Evolutionary conservation across 2,113 vertebrate species (phyloP).

Genomic region (Drymodes brunneopygia): DNA sequence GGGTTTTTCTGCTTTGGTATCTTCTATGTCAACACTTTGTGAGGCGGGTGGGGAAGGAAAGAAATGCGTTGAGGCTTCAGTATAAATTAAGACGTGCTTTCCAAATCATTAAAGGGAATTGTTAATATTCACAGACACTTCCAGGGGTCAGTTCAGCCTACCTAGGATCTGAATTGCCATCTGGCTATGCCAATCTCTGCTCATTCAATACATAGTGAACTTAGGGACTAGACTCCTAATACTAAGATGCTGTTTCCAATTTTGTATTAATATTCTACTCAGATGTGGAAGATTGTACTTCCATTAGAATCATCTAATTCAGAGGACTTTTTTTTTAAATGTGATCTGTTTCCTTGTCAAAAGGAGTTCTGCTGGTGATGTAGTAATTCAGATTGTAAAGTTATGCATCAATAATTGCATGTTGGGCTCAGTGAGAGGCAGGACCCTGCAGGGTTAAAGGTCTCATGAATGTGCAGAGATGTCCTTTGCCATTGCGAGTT

Average conservation of each 20-base stretch:
- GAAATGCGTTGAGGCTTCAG: not conserved
- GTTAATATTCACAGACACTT: conserved; percentile 68
- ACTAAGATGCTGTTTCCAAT: not conserved
- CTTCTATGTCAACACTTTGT: not conserved
- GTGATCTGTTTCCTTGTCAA: conserved; percentile 19
- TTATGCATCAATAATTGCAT: not conserved
- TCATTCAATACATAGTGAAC: conserved; percentile 6
- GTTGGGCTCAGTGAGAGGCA: not conserved
- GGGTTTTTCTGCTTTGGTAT: not conserved
- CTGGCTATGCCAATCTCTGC: conserved; percentile 39
- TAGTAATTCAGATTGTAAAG: not conserved
- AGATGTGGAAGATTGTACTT: conserved; percentile 69
- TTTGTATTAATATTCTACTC: conserved; percentile 67
- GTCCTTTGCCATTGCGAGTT: not conserved
- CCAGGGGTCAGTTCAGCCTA: conserved; percentile 44
- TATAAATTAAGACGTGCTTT: conserved; percentile 46
- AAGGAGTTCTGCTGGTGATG: not conserved
- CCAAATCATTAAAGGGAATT: conserved; percentile 47
- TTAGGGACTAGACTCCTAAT: not conserved
- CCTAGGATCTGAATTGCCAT: conserved; percentile 51
- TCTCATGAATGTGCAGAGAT: not conserved
- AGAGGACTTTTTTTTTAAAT: not conserved
- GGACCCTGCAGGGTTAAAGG: not conserved
- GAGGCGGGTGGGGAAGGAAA: not conserved
- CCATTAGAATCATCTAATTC: conserved; percentile 61